phyloP scores from a whole-genome alignment of 2,113 vertebrate species.

The Theristicus caerulescens region DNA sequence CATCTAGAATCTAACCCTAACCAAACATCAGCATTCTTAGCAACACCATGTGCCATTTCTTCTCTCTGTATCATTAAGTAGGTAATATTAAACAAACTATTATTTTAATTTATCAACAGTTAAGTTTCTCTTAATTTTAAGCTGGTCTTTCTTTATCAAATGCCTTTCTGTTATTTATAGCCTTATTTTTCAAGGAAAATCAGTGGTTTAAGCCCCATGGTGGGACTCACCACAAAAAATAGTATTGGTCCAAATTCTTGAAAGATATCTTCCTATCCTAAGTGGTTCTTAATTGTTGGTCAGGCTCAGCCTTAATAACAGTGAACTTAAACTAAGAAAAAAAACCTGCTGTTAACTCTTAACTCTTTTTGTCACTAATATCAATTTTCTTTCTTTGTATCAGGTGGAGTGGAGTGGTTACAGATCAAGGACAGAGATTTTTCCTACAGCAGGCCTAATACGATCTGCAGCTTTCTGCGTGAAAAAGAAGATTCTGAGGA shows the following conservation, averaged over 20 bases:
- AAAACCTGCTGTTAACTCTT: neutral
- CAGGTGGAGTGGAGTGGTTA: conserved; percentile 79
- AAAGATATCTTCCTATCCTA: neutral
- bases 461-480: conserved; percentile 76
- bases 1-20: neutral
- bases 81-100: neutral
- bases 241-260: neutral
- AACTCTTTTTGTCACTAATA: neutral
- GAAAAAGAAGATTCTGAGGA: conserved; percentile 76
- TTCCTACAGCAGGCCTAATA: conserved; percentile 72
- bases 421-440: conserved; percentile 80
- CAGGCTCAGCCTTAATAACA: neutral
- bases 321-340: neutral
- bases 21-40: neutral
- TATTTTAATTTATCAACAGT: neutral
- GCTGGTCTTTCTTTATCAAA: neutral
- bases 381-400: neutral
- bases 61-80: neutral
- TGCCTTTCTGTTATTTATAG: neutral
- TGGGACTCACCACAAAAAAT: neutral
- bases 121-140: neutral
- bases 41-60: neutral
- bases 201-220: neutral
- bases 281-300: neutral
- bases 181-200: neutral